Percentiles rank a stretch among this genome's conserved stretches.
Conservation (phyloP, 2,113 vertebrate species). For the Meles meles region DNA sequence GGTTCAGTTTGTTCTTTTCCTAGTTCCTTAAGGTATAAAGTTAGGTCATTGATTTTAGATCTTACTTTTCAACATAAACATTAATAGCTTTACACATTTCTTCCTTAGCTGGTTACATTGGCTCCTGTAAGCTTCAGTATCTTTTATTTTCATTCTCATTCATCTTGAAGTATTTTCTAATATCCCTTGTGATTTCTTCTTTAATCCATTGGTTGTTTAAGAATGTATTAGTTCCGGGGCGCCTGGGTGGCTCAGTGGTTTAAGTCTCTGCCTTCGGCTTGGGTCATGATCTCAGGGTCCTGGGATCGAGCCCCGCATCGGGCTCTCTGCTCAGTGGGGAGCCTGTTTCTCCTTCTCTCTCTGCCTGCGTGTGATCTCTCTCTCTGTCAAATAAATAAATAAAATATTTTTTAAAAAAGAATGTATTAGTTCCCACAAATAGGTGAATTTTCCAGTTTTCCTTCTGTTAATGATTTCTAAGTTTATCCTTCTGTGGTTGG, state of each 20-base stretch:
- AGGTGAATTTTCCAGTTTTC: background rate
- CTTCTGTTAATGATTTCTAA: background rate
- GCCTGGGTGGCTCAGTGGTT: too few relatives aligned
- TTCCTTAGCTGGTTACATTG: too few relatives aligned
- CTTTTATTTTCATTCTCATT: background rate
- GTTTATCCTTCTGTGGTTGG: background rate
- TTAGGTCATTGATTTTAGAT: background rate
- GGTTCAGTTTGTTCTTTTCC: background rate
- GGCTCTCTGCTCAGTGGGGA: too few relatives aligned
- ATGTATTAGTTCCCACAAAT: background rate
- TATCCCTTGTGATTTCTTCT: background rate
- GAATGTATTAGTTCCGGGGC: background rate
- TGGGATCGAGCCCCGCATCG: too few relatives aligned
- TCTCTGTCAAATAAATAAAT: too few relatives aligned
- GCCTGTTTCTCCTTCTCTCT: too few relatives aligned
- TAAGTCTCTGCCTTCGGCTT: too few relatives aligned
- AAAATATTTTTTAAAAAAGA: too few relatives aligned
- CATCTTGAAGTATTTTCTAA: background rate
- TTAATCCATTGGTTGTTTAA: background rate
- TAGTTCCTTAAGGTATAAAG: background rate
- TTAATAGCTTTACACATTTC: background rate
- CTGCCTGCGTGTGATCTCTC: too few relatives aligned
- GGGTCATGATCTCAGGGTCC: too few relatives aligned
- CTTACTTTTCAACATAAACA: background rate
- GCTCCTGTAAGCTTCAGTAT: background rate